These are phyloP conservation scores for Donacobius atricapilla DNA, from an alignment of 2,113 vertebrate genomes.

Conservation along the genomic window DNA sequence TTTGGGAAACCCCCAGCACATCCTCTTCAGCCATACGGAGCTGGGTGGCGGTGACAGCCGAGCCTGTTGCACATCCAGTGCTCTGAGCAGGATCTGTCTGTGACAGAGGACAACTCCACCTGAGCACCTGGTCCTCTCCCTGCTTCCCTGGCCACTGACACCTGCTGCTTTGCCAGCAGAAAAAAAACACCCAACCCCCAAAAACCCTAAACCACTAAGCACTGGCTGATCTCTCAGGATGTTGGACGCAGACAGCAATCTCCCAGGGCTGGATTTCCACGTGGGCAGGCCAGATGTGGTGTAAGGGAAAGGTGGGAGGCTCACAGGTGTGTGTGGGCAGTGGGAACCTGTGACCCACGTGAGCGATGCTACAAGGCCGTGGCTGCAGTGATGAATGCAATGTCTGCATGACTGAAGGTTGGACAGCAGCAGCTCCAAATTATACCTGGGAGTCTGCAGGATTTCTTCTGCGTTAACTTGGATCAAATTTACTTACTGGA, in stretches of 20 bases:
- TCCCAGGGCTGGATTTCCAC: background rate
- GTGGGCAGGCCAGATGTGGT: rapidly evolving
- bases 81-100: background rate
- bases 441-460: rapidly evolving
- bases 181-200: background rate
- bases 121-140: background rate
- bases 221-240: background rate
- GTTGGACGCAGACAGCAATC: rapidly evolving
- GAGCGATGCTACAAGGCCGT: rapidly evolving
- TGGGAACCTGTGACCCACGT: too few relatives aligned
- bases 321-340: rapidly evolving
- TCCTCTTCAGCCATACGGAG: rapidly evolving
- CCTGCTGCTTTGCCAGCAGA: background rate
- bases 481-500: rapidly evolving
- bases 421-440: background rate
- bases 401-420: rapidly evolving
- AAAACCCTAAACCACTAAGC: background rate
- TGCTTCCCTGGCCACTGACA: rapidly evolving
- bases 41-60: rapidly evolving
- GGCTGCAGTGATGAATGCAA: rapidly evolving
- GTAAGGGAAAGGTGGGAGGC: rapidly evolving
- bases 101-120: rapidly evolving
- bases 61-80: rapidly evolving
- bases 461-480: background rate
- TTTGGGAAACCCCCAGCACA: background rate